Evolutionary conservation across 2,113 vertebrate genomes (phyloP), one percentile per base, ranked within the genome.

Genomic region (Actenoides lindsayi): DNA sequence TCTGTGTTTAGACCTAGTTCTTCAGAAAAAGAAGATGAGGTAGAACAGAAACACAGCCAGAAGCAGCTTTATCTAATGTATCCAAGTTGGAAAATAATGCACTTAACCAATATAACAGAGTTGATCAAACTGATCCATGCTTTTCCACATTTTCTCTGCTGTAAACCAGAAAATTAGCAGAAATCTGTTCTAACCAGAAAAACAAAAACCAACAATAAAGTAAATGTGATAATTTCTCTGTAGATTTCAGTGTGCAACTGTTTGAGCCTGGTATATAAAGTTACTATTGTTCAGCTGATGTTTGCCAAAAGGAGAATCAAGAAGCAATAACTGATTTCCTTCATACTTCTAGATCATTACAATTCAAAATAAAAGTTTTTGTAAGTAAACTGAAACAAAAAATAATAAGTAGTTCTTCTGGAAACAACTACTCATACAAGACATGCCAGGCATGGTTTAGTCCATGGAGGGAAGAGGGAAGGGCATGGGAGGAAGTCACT

Each of bases 401-500:
- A 33, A 33, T 15, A 44, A 8, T 41, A 17, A 79, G 7, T 23
- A 59, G 51, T 54, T 46, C 13, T 51, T 83, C 46, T 39, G 86
- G 60, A 81, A 90, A 20, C 8, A 83, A 50, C 44, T 78, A 39
- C 12, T 65, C 6, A 63, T 27, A 35, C 2, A 71, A 76, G 18
- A 60, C 10, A 30, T 9, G 33, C 15, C 46, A 81, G 24, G 15
- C 25, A 62, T 11, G 23, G 11, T 75, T 92, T 80, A 9, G 5
- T 48, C 24, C 8, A 20, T 5, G 8, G 13, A 70, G 6, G 3
- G 2, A 4, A 5, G 6, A 9, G 5, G n/a, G 41, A 68, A 53
- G 7, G 15, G 18, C 2, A 3, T 16, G 5, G 15, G 16, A 81
- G 25, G 21, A 63, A 81, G 25, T 59, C 17, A 67, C 13, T 37